Percentiles rank a stretch among this genome's conserved stretches.
phyloP scores from a whole-genome alignment of 2,797 vertebrate genomes.

The Aplochiton taeniatus region DNA sequence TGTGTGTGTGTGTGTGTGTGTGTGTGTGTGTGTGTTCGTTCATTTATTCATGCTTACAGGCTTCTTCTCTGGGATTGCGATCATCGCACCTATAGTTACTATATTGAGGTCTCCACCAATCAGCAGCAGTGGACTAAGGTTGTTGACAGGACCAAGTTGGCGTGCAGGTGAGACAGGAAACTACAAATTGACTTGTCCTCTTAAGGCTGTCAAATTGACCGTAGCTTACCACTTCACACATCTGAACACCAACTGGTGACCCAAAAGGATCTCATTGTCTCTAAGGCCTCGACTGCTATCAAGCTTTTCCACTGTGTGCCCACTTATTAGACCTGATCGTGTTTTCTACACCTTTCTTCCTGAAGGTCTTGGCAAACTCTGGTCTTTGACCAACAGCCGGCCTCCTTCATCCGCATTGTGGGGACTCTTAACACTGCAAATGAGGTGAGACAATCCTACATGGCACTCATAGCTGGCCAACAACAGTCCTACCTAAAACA shows the following conservation, averaged over 20 bases:
- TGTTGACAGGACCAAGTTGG: conserved; percentile 81
- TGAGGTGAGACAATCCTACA: conserved; percentile 73
- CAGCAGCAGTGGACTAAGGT: conserved; percentile 89
- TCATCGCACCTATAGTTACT: conserved; percentile 87
- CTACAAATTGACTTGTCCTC: no score
- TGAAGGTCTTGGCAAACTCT: conserved; percentile 86
- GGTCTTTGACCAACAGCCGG: conserved; percentile 80
- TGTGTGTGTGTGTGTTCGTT: background rate
- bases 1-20: conserved; percentile 6
- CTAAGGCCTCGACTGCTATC: background rate
- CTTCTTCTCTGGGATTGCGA: conserved; percentile 89
- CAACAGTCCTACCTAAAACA: background rate
- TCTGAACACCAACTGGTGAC: background rate
- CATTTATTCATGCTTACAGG: conserved; percentile 47
- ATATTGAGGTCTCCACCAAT: conserved; percentile 85
- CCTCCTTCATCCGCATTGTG: conserved; percentile 87
- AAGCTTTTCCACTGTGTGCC: background rate
- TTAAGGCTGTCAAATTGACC: no score
- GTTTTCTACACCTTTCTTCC: background rate
- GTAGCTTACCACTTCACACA: no score
- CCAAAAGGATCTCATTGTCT: background rate
- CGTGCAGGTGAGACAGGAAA: conserved; percentile 78
- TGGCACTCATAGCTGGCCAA: background rate
- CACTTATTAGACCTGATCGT: background rate
- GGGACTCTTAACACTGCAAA: conserved; percentile 90